These are phyloP conservation scores for Drosophila meridiana DNA, from an alignment of 2,888 invertebrate species.

Conservation along the genomic window DNA sequence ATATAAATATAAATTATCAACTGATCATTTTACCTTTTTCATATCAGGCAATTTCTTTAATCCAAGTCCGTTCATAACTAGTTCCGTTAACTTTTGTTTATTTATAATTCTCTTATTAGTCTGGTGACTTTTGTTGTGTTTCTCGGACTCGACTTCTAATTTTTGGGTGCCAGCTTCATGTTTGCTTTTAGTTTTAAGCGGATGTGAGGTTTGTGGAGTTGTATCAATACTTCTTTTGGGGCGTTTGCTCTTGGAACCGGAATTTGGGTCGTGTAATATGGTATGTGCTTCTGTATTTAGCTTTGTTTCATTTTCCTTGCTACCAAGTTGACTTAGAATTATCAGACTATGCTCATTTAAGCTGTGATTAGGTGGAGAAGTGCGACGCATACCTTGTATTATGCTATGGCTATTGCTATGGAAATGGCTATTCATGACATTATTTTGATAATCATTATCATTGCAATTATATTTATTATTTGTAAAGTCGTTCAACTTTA, in stretches of 20 bases:
- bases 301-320: neutral
- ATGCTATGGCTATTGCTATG: constrained; percentile 9
- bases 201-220: neutral
- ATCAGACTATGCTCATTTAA: constrained; percentile 65
- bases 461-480: neutral
- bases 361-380: constrained; percentile 21
- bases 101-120: constrained; percentile 43
- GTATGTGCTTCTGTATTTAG: constrained; percentile 5
- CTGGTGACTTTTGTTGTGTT: constrained; percentile 7
- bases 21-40: constrained; percentile 65
- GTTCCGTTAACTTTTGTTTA: constrained; percentile 67
- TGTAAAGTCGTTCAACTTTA: neutral
- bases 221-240: constrained; percentile 27
- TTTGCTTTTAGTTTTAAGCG: constrained; percentile 6
- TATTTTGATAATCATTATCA: constrained; percentile 1
- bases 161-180: constrained; percentile 20
- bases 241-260: neutral
- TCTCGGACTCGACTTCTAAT: constrained; percentile 4
- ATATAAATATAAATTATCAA: too few relatives aligned
- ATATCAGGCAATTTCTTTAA: constrained; percentile 79
- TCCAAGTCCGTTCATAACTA: constrained; percentile 82
- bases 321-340: constrained; percentile 51
- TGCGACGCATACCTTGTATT: constrained; percentile 11
- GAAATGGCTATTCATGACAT: constrained; percentile 4
- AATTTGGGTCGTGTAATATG: constrained; percentile 2